Conservation (phyloP, 2,113 vertebrate species). For the Peucedramus taeniatus region DNA sequence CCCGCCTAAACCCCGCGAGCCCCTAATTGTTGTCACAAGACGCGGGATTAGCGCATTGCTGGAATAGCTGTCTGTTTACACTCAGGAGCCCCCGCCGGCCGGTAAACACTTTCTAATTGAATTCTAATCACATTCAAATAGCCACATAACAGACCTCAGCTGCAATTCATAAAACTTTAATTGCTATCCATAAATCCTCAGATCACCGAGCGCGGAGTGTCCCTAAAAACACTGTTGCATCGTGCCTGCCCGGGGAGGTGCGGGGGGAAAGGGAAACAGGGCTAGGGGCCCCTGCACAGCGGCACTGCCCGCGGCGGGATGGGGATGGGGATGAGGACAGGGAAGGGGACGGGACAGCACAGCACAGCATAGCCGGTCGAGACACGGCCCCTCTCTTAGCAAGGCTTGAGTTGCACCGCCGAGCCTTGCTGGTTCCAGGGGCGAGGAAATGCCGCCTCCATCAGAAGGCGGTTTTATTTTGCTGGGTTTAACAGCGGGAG, state of each 20-base stretch:
- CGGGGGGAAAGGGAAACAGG: accelerated
- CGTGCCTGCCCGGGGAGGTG: neutral
- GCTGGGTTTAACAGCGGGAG: neutral
- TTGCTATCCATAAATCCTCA: constrained; percentile 83
- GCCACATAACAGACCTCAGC: constrained; percentile 83
- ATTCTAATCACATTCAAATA: constrained; percentile 98
- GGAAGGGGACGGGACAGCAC: too few species aligned
- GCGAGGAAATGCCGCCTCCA: neutral
- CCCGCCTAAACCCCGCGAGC: constrained; percentile 77
- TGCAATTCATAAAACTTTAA: constrained; percentile 91
- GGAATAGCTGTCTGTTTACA: constrained; percentile 98
- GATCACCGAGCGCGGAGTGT: constrained; percentile 46
- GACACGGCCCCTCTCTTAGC: neutral
- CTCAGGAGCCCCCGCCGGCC: constrained; percentile 77
- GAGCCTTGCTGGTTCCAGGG: neutral
- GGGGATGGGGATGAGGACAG: accelerated
- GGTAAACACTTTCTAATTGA: constrained; percentile 99
- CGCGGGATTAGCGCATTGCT: constrained; percentile 98
- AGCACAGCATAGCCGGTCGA: neutral
- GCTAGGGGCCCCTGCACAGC: neutral
- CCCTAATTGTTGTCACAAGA: constrained; percentile 99
- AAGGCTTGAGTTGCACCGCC: neutral
- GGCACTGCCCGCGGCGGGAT: neutral
- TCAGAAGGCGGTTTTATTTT: neutral
- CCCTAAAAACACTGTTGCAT: constrained; percentile 46